Evolutionary conservation across 2,888 invertebrate species (phyloP).

Genomic region (Pristionchus entomophagus): DNA sequence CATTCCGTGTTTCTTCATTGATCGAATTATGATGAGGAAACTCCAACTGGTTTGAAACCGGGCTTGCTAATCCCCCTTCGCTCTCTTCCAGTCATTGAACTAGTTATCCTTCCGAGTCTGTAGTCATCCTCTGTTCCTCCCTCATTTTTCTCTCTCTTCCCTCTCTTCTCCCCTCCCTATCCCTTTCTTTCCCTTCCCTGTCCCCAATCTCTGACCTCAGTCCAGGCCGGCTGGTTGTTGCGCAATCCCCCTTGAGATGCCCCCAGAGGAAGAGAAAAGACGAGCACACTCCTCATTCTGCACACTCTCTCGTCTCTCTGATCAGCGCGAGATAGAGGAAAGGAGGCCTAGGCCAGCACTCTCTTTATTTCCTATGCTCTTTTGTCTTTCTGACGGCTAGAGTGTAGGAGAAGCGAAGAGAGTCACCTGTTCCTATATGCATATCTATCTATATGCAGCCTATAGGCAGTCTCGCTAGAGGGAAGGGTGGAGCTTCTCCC

Average conservation of each 20-base stretch:
- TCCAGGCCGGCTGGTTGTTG: slow-evolving; percentile 23
- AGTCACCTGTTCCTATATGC: not conserved
- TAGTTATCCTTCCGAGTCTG: too few species aligned
- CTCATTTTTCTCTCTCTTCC: not conserved
- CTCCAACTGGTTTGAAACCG: too few species aligned
- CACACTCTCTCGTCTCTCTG: not conserved
- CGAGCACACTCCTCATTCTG: not conserved
- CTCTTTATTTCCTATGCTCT: too few species aligned
- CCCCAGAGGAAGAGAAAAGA: not conserved
- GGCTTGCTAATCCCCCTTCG: too few species aligned
- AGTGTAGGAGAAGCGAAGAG: not conserved
- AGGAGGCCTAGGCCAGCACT: not conserved
- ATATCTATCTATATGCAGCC: too few species aligned
- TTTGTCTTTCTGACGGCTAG: not conserved
- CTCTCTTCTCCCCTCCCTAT: not conserved
- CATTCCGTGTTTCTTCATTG: too few species aligned
- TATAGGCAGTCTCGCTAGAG: too few species aligned
- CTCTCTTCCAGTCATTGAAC: too few species aligned
- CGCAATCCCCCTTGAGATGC: slow-evolving; percentile 16
- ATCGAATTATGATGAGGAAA: too few species aligned
- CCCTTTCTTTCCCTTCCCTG: not conserved
- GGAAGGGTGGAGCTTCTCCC: too few species aligned
- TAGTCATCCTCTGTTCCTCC: too few species aligned
- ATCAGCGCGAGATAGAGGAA: not conserved
- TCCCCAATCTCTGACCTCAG: not conserved